A percentile compares a stretch with the other conserved stretches of the same genome.
phyloP scores from a whole-genome alignment of 2,113 vertebrate genomes.

The Engystomops pustulosus region DNA sequence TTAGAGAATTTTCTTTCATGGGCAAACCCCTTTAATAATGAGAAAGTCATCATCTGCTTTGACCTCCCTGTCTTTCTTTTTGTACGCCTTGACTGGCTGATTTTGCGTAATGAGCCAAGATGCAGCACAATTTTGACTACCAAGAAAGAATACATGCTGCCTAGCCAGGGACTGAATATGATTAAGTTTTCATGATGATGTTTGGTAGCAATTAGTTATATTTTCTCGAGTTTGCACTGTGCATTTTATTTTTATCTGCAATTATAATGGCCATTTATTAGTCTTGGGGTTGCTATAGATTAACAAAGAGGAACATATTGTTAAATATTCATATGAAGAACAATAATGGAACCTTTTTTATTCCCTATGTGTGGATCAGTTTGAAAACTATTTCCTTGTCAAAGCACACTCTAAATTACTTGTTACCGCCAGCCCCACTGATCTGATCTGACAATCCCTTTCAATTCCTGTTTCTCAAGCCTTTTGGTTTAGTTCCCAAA shows the following conservation, averaged over 20 bases:
- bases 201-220: neutral
- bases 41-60: too few species aligned
- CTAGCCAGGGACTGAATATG: neutral
- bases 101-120: neutral
- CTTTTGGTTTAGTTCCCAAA: constrained; percentile 46
- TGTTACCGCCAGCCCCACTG: constrained; percentile 61
- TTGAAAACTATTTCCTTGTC: constrained; percentile 55
- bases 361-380: constrained; percentile 24
- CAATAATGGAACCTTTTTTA: constrained; percentile 17
- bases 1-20: too few species aligned
- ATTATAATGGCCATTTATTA: neutral
- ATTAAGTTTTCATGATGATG: neutral
- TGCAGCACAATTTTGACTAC: neutral
- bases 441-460: constrained; percentile 63
- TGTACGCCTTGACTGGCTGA: neutral
- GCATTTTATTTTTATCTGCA: constrained; percentile 6
- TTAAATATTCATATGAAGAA: constrained; percentile 33
- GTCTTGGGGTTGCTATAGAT: constrained; percentile 7
- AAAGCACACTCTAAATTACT: constrained; percentile 60
- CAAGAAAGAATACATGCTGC: neutral
- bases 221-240: neutral
- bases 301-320: constrained; percentile 20
- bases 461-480: constrained; percentile 66
- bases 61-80: too few species aligned
- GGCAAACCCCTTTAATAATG: too few species aligned